Evolutionary conservation across 2,113 vertebrate species (phyloP).

Genomic region (Eptesicus fuscus): DNA sequence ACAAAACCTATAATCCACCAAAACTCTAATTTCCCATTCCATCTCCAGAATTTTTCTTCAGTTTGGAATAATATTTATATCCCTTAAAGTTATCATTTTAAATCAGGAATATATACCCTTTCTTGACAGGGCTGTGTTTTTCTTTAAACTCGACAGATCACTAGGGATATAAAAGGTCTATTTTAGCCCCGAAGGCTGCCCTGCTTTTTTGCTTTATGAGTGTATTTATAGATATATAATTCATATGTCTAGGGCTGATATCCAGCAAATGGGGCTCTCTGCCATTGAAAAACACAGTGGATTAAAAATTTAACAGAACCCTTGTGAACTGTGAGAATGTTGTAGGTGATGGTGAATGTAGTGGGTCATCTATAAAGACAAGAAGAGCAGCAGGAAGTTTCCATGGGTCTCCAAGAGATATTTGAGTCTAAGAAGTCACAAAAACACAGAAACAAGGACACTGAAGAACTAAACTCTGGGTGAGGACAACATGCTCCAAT

Average conservation of each 20-base stretch:
- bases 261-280: constrained; percentile 75
- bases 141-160: constrained; percentile 76
- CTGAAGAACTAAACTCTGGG: neutral
- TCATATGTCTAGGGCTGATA: constrained; percentile 80
- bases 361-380: constrained; percentile 39
- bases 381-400: constrained; percentile 47
- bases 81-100: constrained; percentile 73
- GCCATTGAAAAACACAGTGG: constrained; percentile 74
- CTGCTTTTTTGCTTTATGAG: constrained; percentile 79
- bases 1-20: neutral
- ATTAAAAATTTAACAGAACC: constrained; percentile 80
- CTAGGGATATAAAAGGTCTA: constrained; percentile 77
- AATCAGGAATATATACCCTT: constrained; percentile 54
- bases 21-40: neutral
- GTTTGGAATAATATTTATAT: constrained; percentile 47
- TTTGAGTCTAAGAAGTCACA: constrained; percentile 33
- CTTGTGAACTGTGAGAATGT: constrained; percentile 74
- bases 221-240: constrained; percentile 85
- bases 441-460: neutral
- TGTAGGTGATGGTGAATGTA: constrained; percentile 65
- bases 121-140: constrained; percentile 68
- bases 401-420: constrained; percentile 26
- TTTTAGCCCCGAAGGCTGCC: constrained; percentile 77
- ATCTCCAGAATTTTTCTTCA: constrained; percentile 36
- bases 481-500: neutral